Percentiles rank a stretch among this genome's conserved stretches.
These are phyloP conservation scores for Arrhopalites spinosus DNA, from an alignment of 2,888 invertebrate genomes.

Conservation along the genomic window DNA sequence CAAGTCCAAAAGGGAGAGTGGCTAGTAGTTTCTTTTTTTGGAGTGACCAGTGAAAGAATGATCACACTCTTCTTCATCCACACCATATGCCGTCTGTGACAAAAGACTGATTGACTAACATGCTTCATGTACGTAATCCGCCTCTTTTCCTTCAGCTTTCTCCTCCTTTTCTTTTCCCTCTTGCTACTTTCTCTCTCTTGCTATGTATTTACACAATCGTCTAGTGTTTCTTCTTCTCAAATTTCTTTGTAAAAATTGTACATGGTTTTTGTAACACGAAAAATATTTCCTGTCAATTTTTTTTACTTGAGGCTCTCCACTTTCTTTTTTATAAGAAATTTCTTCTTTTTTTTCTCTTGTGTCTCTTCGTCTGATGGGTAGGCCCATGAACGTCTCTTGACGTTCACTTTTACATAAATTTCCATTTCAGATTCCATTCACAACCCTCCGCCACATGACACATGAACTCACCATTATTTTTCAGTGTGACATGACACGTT, in stretches of 20 bases:
- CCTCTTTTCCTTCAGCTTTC: neutral
- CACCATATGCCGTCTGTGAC: constrained; percentile 50
- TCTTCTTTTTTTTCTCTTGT: neutral
- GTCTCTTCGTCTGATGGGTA: neutral
- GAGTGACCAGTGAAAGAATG: constrained; percentile 46
- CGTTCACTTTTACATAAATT: neutral
- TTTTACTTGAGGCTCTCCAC: too few relatives aligned
- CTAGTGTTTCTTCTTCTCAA: too few relatives aligned
- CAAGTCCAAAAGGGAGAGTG: constrained; percentile 28
- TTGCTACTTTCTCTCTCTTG: neutral
- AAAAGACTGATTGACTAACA: constrained; percentile 50
- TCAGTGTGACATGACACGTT: neutral
- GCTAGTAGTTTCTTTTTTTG: constrained; percentile 17
- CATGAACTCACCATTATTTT: constrained; percentile 3
- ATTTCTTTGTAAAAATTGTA: neutral
- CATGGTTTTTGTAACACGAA: too few relatives aligned
- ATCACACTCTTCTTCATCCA: constrained; percentile 40
- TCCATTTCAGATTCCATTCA: neutral
- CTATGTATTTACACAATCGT: neutral
- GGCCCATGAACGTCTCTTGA: neutral
- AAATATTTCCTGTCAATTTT: too few relatives aligned
- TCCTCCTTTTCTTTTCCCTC: neutral
- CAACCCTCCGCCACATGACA: neutral
- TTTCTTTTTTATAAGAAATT: too few relatives aligned
- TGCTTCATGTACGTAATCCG: constrained; percentile 46